Base-by-base conservation (phyloP, 2,113 vertebrate genomes). In the Sphaerodactylus townsendi region DNA sequence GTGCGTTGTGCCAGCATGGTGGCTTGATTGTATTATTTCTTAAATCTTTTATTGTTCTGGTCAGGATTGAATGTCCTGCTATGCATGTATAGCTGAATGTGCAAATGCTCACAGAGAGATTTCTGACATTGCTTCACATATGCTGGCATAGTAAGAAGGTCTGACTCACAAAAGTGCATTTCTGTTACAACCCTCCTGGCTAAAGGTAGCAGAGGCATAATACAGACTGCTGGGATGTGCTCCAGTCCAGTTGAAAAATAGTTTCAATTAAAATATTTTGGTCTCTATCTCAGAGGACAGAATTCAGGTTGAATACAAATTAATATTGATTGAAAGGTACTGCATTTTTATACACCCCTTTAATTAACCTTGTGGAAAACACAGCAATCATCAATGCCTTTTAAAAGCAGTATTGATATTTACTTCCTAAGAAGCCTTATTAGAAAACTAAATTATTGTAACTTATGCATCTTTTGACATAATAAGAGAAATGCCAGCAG, bases 321-420 rank as follows among this genome's bases (percentile, higher is more conserved):
- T 73, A 88, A 74, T 83, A 85, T 79, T 53, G 2, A 28, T 85
- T 50, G 50, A 50, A 84, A 37, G 4, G 23, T 0, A 0, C 30
- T 62, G 23, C 59, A 30, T 69, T 82, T 78, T 70, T 35, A 50
- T 74, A 56, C 2, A 21, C 53, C 76, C 33, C 66, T 65, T 77
- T 84, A 84, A 73, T 85, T 76, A 77, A 56, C 59, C 53, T 10
- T 37, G 21, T 10, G 73, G 48, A 86, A 77, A 79, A n/a, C n/a
- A 17, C 23, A 23, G 2, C 1, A 69, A 6, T 65, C 53, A 73
- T 50, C 33, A 25, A 28, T 59, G 66, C 53, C 41, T 65, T 50
- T 72, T 68, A 73, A 79, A 79, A 87, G 41, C 41, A 68, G 1
- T 56, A 78, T 73, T 41, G 74, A 28, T 23, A 23, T 33, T 56